Evolutionary conservation across 2,797 vertebrate species (phyloP).

Genomic region (Novumbra hubbsi): DNA sequence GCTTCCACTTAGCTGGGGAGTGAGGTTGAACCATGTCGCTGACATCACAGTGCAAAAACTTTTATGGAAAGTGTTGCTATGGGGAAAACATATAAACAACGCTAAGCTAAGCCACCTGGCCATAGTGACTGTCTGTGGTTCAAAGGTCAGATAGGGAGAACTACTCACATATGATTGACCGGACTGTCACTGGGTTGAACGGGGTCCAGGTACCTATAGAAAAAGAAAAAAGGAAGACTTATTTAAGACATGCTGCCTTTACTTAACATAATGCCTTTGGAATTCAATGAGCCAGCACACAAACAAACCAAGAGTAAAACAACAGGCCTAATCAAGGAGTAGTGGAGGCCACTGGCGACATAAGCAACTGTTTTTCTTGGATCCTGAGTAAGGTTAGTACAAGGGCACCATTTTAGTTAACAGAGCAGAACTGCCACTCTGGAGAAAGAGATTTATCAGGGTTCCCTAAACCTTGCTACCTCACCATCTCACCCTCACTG

Average conservation of each 20-base stretch:
- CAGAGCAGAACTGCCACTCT: not conserved
- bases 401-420: not conserved
- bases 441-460: constrained; percentile 38
- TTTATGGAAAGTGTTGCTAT: constrained; percentile 42
- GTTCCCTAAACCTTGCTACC: constrained; percentile 44
- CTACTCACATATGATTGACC: constrained; percentile 93
- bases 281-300: not conserved
- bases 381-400: not conserved
- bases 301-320: not conserved
- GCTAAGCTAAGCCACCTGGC: not conserved
- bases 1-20: constrained; percentile 43
- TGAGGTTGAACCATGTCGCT: constrained; percentile 29
- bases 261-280: not conserved
- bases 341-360: not conserved
- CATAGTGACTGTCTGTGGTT: constrained; percentile 12
- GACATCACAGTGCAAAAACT: not conserved
- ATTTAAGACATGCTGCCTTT: not conserved
- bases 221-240: constrained; percentile 33
- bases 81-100: constrained; percentile 43
- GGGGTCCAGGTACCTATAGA: constrained; percentile 95
- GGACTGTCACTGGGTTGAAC: constrained; percentile 95
- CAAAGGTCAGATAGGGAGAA: not conserved
- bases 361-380: constrained; percentile 4
- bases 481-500: constrained; percentile 38
- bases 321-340: not conserved